Conservation (phyloP, 37 sponge, comb jelly and placozoan genomes). For the Lycopodina hypogea region DNA sequence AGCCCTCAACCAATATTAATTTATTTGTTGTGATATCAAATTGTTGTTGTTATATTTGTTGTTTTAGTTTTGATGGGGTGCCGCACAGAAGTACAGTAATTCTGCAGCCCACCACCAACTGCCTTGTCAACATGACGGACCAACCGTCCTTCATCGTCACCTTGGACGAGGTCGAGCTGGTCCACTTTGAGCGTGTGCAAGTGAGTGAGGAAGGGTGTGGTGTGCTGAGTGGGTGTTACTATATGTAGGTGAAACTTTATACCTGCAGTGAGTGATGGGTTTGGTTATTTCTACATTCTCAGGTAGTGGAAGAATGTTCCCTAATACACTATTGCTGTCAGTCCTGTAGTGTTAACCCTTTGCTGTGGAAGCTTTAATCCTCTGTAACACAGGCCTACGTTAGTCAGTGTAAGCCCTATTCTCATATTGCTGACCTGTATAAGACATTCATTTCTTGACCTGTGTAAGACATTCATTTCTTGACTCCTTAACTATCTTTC, state of each 20-base stretch:
- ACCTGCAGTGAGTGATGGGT: not conserved
- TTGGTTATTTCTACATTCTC: not conserved
- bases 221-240: not conserved
- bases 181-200: conserved; percentile 96
- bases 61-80: conserved; percentile 86
- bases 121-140: conserved; percentile 89
- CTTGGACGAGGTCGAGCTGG: conserved; percentile 93
- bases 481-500: too few relatives aligned
- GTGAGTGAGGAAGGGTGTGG: conserved; percentile 43
- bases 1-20: not conserved
- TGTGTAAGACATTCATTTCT: too few relatives aligned
- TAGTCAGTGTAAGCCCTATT: too few relatives aligned
- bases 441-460: too few relatives aligned
- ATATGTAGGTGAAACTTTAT: too few relatives aligned
- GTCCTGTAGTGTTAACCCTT: too few relatives aligned
- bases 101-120: conserved; percentile 94
- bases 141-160: conserved; percentile 88
- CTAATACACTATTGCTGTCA: too few relatives aligned
- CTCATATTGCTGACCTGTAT: too few relatives aligned
- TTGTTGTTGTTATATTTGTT: not conserved
- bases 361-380: too few relatives aligned
- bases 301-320: too few relatives aligned
- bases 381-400: too few relatives aligned
- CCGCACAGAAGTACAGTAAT: conserved; percentile 87
- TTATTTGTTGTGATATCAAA: not conserved